These are phyloP conservation scores for Gambusia yucatana DNA, from an alignment of 2,797 vertebrate genomes.

Conservation along the genomic window DNA sequence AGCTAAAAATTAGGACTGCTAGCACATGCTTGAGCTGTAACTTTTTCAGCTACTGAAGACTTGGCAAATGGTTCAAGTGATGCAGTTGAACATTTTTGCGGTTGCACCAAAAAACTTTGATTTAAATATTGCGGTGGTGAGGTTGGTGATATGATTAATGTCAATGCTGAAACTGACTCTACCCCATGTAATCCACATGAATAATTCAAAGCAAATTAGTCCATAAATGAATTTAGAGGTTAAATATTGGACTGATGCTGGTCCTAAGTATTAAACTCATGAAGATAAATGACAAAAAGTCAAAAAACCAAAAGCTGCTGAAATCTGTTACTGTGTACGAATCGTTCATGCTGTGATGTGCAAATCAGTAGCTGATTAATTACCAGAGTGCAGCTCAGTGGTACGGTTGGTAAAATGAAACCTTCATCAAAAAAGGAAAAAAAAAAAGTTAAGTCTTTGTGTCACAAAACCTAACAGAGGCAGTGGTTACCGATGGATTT, in stretches of 20 bases:
- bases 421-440: too few relatives aligned
- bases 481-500: too few relatives aligned
- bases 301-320: background rate
- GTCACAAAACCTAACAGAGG: too few relatives aligned
- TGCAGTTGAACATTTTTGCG: background rate
- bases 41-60: too few relatives aligned
- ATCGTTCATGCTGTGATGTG: background rate
- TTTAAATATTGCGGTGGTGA: background rate
- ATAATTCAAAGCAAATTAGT: background rate
- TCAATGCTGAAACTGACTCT: background rate
- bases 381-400: too few relatives aligned
- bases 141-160: background rate
- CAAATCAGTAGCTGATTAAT: background rate
- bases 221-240: background rate
- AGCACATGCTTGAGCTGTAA: background rate
- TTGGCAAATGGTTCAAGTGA: background rate
- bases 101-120: background rate
- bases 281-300: background rate
- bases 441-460: too few relatives aligned
- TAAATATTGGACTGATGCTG: background rate
- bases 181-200: background rate
- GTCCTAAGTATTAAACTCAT: background rate
- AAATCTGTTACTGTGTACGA: background rate
- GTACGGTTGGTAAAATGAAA: too few relatives aligned
- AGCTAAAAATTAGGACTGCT: background rate